These are phyloP conservation scores for Spea hammondii DNA, from an alignment of 2,797 vertebrate species.

Conservation along the genomic window DNA sequence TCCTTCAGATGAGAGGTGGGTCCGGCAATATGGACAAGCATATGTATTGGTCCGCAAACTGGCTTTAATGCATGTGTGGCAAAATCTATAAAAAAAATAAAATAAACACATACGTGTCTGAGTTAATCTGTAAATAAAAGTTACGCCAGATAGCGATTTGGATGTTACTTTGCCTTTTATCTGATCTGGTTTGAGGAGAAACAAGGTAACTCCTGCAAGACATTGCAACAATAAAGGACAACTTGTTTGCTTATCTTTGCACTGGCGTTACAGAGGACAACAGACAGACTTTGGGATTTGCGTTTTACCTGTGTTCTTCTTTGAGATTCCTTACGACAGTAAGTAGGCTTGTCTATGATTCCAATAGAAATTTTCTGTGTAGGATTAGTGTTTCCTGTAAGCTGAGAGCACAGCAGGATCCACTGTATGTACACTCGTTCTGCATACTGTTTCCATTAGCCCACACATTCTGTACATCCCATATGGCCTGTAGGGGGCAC, in stretches of 20 bases:
- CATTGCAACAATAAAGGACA: no score
- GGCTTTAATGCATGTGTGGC: conserved; percentile 59
- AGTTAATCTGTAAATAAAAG: no score
- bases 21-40: conserved; percentile 59
- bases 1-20: conserved; percentile 60
- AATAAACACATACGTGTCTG: no score
- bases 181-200: no score
- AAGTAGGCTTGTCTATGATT: neutral
- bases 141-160: no score
- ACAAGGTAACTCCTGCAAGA: no score
- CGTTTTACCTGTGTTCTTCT: no score
- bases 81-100: conserved; percentile 56
- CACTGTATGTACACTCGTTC: neutral
- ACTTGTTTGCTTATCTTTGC: no score
- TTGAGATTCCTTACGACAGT: neutral
- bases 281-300: no score
- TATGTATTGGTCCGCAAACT: conserved; percentile 57
- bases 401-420: neutral
- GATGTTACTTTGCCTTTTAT: no score
- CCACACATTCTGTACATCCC: neutral
- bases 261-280: no score
- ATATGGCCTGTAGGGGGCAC: no score
- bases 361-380: neutral
- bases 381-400: neutral
- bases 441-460: neutral